phyloP scores from a whole-genome alignment of 2,888 invertebrate genomes.

The Callyntrura guangdongensis region DNA sequence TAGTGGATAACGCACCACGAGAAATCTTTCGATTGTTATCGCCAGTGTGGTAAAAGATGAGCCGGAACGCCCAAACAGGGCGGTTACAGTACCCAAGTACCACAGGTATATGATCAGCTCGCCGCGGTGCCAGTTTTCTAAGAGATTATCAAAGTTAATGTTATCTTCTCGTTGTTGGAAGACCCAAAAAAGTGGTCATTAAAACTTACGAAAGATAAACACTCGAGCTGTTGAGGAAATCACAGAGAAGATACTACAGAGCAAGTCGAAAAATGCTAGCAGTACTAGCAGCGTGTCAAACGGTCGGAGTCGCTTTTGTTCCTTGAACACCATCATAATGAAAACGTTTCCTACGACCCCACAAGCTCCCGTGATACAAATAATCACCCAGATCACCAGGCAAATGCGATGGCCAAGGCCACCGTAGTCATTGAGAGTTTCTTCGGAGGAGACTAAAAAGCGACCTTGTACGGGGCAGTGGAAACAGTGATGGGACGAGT shows the following conservation, averaged over 20 bases:
- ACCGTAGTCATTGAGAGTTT: neutral
- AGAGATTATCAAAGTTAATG: neutral
- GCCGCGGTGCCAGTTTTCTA: slow-evolving; percentile 1
- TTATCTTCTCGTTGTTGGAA: neutral
- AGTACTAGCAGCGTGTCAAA: slow-evolving; percentile 15
- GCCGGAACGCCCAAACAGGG: neutral
- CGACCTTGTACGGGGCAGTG: neutral
- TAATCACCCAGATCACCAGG: slow-evolving; percentile 14
- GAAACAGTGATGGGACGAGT: too few species aligned
- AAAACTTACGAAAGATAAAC: neutral
- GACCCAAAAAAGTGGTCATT: neutral
- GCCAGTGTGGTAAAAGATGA: slow-evolving; percentile 49
- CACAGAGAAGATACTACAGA: neutral
- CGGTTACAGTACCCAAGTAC: neutral
- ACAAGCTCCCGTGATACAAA: neutral
- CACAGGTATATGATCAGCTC: too few species aligned
- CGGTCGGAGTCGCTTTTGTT: neutral
- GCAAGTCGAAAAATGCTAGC: slow-evolving; percentile 26
- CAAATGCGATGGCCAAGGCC: slow-evolving; percentile 17
- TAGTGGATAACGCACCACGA: slow-evolving; percentile 4
- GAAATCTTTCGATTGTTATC: slow-evolving; percentile 44
- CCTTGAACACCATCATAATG: neutral
- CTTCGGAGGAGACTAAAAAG: neutral
- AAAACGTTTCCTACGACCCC: slow-evolving; percentile 13
- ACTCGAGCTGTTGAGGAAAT: neutral